These are phyloP conservation scores for Smittia sp. DNA, from an alignment of 2,888 invertebrate genomes.

Conservation along the genomic window DNA sequence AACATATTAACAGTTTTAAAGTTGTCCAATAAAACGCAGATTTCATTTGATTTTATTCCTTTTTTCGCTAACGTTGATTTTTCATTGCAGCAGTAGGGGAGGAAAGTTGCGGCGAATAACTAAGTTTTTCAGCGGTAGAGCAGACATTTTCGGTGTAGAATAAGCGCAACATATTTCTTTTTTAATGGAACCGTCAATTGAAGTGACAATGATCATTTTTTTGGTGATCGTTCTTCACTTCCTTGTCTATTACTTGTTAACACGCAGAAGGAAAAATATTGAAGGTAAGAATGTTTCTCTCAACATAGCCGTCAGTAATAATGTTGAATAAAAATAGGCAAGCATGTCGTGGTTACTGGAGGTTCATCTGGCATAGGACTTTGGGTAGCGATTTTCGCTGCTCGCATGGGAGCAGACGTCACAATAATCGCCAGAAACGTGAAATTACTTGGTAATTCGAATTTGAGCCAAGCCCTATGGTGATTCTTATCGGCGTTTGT, in stretches of 20 bases:
- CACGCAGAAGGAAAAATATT: slow-evolving; percentile 25
- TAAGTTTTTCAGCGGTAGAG: too few species aligned
- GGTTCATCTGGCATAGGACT: slow-evolving; percentile 96
- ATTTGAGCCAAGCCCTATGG: slow-evolving; percentile 26
- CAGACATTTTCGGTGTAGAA: too few species aligned
- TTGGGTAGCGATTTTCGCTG: slow-evolving; percentile 73
- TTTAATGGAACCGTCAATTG: slow-evolving; percentile 4
- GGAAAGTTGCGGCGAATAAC: too few species aligned
- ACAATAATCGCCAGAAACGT: slow-evolving; percentile 85
- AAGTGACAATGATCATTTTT: slow-evolving; percentile 22
- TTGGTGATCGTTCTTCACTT: slow-evolving; percentile 23
- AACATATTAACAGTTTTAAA: too few species aligned
- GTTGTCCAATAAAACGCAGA: too few species aligned
- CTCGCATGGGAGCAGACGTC: slow-evolving; percentile 78
- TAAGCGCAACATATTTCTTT: too few species aligned
- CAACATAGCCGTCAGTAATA: too few species aligned
- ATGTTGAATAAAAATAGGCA: background rate
- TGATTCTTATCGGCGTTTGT: background rate
- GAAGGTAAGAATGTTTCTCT: background rate
- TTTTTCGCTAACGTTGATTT: too few species aligned
- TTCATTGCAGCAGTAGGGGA: too few species aligned
- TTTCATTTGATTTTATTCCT: too few species aligned
- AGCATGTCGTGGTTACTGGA: slow-evolving; percentile 77
- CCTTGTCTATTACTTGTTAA: slow-evolving; percentile 4
- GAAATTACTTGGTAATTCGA: slow-evolving; percentile 60